Base-by-base conservation (phyloP, 2,113 vertebrate species). In the Alligator sinensis region DNA sequence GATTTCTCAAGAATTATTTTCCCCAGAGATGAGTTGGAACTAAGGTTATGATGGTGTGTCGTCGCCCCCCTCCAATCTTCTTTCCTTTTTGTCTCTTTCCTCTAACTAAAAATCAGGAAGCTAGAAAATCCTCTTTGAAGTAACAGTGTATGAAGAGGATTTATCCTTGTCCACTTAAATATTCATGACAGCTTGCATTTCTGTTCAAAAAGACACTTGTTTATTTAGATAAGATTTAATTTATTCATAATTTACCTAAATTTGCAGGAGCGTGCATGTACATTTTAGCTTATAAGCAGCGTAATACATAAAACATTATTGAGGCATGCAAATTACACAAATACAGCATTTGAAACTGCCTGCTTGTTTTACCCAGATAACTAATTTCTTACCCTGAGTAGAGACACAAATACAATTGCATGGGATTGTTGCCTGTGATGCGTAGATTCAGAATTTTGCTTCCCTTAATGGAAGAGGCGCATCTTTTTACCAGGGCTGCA, bases 171-270 rank as follows among this genome's bases (percentile, higher is more conserved):
- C 97, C 97, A 97, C 97, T 98, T 98, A 98, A 98, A 98, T 98
- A 98, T 98, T 98, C 98, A 98, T 98, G 98, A 95, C 97, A 97
- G 96, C 96, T 98, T 97, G 97, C 97, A 94, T 97, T 98, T 95
- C 93, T 97, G 96, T 97, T 97, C 97, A 97, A 97, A 98, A 98
- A 98, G 97, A 98, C 98, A 98, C 98, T 98, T 98, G 98, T 98
- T 98, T 98, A 98, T 98, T 98, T 98, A 98, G 98, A 98, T 98
- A 98, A 98, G 98, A 98, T 98, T 98, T 98, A 98, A 98, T 98
- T 98, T 98, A 98, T 98, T 98, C 98, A 98, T 98, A 97, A 98
- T 98, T 98, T 98, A 98, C 98, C 98, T 98, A 97, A 98, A 98
- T 98, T 98, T 98, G 97, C 96, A 97, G 97, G 91, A 96, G 96